Conservation (phyloP, 2,888 invertebrate species). For the Xanthostigma xanthostigma region DNA sequence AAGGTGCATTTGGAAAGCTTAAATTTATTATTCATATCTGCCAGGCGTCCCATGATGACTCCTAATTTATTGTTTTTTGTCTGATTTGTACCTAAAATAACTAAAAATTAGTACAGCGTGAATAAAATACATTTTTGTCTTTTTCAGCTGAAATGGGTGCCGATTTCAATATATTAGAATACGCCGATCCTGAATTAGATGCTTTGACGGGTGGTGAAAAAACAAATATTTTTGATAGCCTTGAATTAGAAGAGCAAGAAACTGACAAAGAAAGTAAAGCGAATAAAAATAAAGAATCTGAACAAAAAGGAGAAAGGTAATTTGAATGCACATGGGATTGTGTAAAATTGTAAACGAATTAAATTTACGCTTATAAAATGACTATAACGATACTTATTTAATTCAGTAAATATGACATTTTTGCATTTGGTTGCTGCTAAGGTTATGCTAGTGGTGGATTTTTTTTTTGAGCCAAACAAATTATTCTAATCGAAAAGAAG, state of each 20-base stretch:
- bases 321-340: too few relatives aligned
- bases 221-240: conserved; percentile 72
- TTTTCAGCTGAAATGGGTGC: conserved; percentile 72
- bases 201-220: conserved; percentile 61
- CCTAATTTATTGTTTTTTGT: neutral
- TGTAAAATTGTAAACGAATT: neutral
- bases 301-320: conserved; percentile 5
- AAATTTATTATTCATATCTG: too few relatives aligned
- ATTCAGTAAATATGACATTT: too few relatives aligned
- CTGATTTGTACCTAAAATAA: conserved; percentile 1
- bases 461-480: too few relatives aligned
- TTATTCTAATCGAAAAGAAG: too few relatives aligned
- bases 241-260: conserved; percentile 66
- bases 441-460: too few relatives aligned
- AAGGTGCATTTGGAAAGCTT: too few relatives aligned
- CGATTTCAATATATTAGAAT: conserved; percentile 90
- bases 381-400: neutral
- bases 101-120: neutral
- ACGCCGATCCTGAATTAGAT: conserved; percentile 86
- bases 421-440: too few relatives aligned
- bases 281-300: conserved; percentile 27
- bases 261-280: conserved; percentile 50
- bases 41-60: too few relatives aligned
- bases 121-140: conserved; percentile 6
- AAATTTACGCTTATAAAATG: neutral